A percentile compares a stretch with the other conserved stretches of the same genome.
Evolutionary conservation across 2,113 vertebrate genomes (phyloP).

Genomic region (Poicephalus meyeri): DNA sequence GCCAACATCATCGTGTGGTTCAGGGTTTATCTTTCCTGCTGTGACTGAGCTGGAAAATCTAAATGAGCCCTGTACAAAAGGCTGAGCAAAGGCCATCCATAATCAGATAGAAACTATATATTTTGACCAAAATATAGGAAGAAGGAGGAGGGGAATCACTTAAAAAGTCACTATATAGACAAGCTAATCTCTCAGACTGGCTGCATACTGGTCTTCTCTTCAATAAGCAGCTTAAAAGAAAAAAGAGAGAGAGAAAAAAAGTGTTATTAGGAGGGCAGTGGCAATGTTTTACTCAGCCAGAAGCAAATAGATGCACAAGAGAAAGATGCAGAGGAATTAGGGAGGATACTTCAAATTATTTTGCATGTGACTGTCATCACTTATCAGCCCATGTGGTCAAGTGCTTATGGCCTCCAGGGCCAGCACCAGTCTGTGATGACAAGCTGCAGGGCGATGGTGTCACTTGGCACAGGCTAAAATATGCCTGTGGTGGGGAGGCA

Average conservation of each 20-base stretch:
- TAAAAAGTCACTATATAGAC: neutral
- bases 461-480: too few species aligned
- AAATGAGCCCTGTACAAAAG: slow-evolving; percentile 21
- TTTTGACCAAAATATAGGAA: neutral
- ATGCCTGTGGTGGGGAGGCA: neutral
- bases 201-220: neutral
- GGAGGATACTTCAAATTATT: neutral
- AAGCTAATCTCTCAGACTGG: neutral
- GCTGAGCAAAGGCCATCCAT: slow-evolving; percentile 11
- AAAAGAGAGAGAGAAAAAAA: neutral
- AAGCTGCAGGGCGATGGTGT: too few species aligned
- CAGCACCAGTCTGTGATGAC: too few species aligned
- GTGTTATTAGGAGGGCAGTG: neutral
- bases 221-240: neutral
- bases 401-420: too few species aligned
- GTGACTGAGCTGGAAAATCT: slow-evolving; percentile 35
- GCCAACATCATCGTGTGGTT: slow-evolving; percentile 21
- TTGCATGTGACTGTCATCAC: neutral
- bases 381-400: neutral
- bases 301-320: neutral
- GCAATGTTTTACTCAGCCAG: neutral
- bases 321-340: neutral
- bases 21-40: slow-evolving; percentile 41
- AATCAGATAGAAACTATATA: slow-evolving; percentile 28
- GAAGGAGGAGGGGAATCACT: neutral